These are phyloP conservation scores for Sterrhoptilus dennistouni DNA, from an alignment of 2,113 vertebrate species.

Conservation along the genomic window DNA sequence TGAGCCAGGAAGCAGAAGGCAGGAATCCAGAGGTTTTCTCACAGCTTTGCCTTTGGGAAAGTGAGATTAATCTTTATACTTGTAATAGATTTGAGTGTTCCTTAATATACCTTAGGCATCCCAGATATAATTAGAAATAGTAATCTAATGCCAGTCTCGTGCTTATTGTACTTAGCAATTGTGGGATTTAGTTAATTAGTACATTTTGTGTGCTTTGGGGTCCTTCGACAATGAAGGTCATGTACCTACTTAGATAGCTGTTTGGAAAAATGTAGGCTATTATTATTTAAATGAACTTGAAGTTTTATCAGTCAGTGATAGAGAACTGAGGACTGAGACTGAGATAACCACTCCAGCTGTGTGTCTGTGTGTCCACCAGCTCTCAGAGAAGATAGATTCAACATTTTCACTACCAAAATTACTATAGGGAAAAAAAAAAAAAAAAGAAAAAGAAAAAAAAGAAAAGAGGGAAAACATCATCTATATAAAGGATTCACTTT, in stretches of 20 bases:
- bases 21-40: not conserved
- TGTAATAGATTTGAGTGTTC: slow-evolving; percentile 37
- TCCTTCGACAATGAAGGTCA: slow-evolving; percentile 28
- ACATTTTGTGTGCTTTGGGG: not conserved
- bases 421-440: not conserved
- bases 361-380: not conserved
- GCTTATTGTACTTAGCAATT: not conserved
- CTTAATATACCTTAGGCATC: slow-evolving; percentile 27
- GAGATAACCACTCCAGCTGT: not conserved
- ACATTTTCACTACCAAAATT: not conserved
- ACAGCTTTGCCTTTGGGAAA: slow-evolving; percentile 35
- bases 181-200: slow-evolving; percentile 54
- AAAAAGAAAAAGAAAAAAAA: not conserved
- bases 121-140: slow-evolving; percentile 45
- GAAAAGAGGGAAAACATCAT: not conserved
- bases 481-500: not conserved
- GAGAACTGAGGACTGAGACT: not conserved
- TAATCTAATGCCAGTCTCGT: slow-evolving; percentile 11
- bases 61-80: slow-evolving; percentile 43
- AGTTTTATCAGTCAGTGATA: not conserved
- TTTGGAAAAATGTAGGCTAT: slow-evolving; percentile 5
- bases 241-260: not conserved
- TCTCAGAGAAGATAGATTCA: not conserved
- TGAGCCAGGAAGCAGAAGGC: not conserved
- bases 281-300: slow-evolving; percentile 23